phyloP scores from a whole-genome alignment of 2,797 vertebrate genomes.

The Sebastes wilsoni region DNA sequence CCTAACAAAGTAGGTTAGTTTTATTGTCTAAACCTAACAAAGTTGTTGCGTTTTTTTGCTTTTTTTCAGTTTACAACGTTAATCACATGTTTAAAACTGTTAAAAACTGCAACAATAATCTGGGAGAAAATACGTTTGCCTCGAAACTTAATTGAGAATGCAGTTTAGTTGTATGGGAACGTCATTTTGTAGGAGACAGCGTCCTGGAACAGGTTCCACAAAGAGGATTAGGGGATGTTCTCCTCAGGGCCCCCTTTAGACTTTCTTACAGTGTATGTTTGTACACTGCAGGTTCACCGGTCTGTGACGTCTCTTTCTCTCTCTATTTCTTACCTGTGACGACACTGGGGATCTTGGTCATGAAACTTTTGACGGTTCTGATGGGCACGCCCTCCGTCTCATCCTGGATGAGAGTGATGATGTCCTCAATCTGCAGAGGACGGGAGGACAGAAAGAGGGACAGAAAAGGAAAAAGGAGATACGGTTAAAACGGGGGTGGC shows the following conservation, averaged over 20 bases:
- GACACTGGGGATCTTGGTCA: conserved; percentile 98
- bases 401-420: conserved; percentile 93
- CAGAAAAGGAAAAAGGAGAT: neutral
- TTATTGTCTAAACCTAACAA: no score
- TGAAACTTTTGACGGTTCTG: conserved; percentile 98
- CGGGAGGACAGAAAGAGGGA: neutral
- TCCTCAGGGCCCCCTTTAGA: neutral
- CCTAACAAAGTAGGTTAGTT: no score
- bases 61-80: no score
- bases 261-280: neutral
- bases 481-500: neutral
- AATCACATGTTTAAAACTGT: no score
- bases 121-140: fast-evolving
- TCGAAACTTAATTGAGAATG: no score
- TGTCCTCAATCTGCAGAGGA: conserved; percentile 91
- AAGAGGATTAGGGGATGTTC: neutral
- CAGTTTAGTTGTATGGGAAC: no score
- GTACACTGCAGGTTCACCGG: neutral
- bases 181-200: fast-evolving
- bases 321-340: conserved; percentile 88
- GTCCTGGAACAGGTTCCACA: neutral
- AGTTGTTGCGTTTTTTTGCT: no score
- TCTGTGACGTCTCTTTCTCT: neutral
- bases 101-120: fast-evolving
- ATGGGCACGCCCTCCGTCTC: conserved; percentile 95